These are phyloP conservation scores for Anthoscopus minutus DNA, from an alignment of 2,113 vertebrate genomes.

Conservation along the genomic window DNA sequence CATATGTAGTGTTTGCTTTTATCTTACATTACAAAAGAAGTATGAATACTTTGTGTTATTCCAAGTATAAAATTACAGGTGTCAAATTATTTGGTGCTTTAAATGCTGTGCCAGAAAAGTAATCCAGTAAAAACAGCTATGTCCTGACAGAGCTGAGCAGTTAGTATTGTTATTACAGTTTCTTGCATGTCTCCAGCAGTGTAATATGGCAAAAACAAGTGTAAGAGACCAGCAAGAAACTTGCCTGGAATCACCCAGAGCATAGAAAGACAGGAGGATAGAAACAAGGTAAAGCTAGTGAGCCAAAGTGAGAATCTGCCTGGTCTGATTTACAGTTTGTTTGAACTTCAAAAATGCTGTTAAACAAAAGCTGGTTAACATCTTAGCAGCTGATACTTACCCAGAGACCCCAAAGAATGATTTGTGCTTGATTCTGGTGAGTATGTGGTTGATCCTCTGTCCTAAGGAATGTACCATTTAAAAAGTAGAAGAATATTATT, in stretches of 20 bases:
- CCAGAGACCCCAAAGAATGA: not conserved
- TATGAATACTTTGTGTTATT: slow-evolving; percentile 40
- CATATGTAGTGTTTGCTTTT: slow-evolving; percentile 36
- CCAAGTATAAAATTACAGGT: slow-evolving; percentile 55
- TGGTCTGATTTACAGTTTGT: not conserved
- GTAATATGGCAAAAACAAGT: not conserved
- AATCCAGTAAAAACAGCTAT: slow-evolving; percentile 40
- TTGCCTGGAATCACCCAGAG: not conserved
- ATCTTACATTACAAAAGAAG: slow-evolving; percentile 44
- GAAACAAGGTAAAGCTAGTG: not conserved
- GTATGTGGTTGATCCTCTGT: not conserved
- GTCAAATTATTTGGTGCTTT: slow-evolving; percentile 20
- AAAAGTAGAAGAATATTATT: not conserved
- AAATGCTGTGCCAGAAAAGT: slow-evolving; percentile 27
- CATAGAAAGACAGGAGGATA: not conserved
- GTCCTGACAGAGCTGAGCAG: not conserved
- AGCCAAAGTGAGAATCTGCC: not conserved
- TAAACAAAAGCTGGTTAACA: not conserved
- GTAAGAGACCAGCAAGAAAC: not conserved
- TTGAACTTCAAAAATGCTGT: not conserved
- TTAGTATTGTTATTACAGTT: not conserved
- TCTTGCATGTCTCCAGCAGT: not conserved
- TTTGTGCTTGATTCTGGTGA: not conserved
- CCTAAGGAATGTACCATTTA: not conserved
- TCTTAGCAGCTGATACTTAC: not conserved